A percentile compares a stretch with the other conserved stretches of the same genome.
These are phyloP conservation scores for Rhabditoides inermis DNA, from an alignment of 2,888 invertebrate species.

Conservation along the genomic window DNA sequence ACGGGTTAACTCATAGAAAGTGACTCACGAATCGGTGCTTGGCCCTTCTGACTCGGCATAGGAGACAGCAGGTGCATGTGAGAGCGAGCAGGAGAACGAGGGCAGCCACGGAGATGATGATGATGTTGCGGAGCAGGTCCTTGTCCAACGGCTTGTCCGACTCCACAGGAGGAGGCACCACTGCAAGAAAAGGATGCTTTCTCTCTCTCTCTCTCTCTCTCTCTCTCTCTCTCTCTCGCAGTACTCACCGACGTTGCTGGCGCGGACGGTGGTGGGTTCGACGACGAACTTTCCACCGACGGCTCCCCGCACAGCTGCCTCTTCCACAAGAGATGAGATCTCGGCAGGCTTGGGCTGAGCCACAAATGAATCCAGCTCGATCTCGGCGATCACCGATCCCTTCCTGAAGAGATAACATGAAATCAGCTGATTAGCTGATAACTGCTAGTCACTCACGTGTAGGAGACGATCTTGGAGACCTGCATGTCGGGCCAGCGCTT, in stretches of 20 bases:
- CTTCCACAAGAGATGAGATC: slow-evolving; percentile 29
- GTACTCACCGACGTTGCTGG: slow-evolving; percentile 20
- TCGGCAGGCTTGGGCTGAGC: slow-evolving; percentile 15
- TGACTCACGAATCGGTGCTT: slow-evolving; percentile 25
- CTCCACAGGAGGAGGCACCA: too few relatives aligned
- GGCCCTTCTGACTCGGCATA: slow-evolving; percentile 17
- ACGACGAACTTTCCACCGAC: slow-evolving; percentile 25
- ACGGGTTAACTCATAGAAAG: too few relatives aligned
- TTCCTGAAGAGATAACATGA: too few relatives aligned
- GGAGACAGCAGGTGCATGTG: slow-evolving; percentile 16
- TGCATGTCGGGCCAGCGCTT: slow-evolving; percentile 32
- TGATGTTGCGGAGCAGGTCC: background rate
- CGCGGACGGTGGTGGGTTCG: slow-evolving; percentile 34
- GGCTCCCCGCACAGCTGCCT: slow-evolving; percentile 28
- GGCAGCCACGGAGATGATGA: slow-evolving; percentile 11
- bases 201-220: too few relatives aligned
- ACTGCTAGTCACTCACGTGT: too few relatives aligned
- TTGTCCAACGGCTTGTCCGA: background rate
- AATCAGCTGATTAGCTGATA: too few relatives aligned
- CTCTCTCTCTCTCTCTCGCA: too few relatives aligned
- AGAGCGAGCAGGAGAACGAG: slow-evolving; percentile 14
- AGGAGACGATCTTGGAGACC: slow-evolving; percentile 28
- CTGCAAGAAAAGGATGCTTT: too few relatives aligned
- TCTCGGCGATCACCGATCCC: slow-evolving; percentile 30
- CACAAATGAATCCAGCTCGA: slow-evolving; percentile 15